Evolutionary conservation across 2,888 invertebrate genomes (phyloP).

Genomic region (Cheiracanthium punctorium): DNA sequence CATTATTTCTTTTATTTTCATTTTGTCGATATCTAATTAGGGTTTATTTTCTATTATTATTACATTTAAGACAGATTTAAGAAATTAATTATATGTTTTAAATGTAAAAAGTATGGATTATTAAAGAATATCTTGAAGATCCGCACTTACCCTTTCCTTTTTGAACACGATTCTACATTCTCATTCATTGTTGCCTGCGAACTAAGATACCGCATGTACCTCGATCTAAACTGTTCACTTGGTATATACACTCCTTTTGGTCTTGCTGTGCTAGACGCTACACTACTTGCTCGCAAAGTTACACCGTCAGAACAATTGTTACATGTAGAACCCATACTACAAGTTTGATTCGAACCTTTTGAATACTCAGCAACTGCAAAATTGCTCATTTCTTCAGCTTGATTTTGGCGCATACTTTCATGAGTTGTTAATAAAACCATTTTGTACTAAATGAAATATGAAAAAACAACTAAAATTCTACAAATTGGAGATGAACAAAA

Average conservation of each 20-base stretch:
- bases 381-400: background rate
- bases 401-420: slow-evolving; percentile 28
- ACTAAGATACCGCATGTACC: slow-evolving; percentile 42
- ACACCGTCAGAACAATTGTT: slow-evolving; percentile 9
- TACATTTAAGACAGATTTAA: too few relatives aligned
- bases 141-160: slow-evolving; percentile 52
- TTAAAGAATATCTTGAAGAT: too few relatives aligned
- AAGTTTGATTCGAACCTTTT: slow-evolving; percentile 4
- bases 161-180: slow-evolving; percentile 3
- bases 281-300: slow-evolving; percentile 22
- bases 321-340: background rate
- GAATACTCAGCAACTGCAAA: background rate
- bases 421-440: slow-evolving; percentile 50
- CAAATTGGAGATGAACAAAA: too few relatives aligned
- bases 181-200: slow-evolving; percentile 22
- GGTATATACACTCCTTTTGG: slow-evolving; percentile 61
- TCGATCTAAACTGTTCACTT: slow-evolving; percentile 46
- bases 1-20: too few relatives aligned
- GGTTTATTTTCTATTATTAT: too few relatives aligned
- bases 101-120: background rate
- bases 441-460: too few relatives aligned
- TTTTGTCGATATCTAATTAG: too few relatives aligned
- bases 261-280: slow-evolving; percentile 17
- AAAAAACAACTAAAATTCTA: too few relatives aligned
- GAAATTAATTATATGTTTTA: background rate